Percentiles rank a stretch among this genome's conserved stretches.
Conservation (phyloP, 2,113 vertebrate species). For the Plectropomus leopardus region DNA sequence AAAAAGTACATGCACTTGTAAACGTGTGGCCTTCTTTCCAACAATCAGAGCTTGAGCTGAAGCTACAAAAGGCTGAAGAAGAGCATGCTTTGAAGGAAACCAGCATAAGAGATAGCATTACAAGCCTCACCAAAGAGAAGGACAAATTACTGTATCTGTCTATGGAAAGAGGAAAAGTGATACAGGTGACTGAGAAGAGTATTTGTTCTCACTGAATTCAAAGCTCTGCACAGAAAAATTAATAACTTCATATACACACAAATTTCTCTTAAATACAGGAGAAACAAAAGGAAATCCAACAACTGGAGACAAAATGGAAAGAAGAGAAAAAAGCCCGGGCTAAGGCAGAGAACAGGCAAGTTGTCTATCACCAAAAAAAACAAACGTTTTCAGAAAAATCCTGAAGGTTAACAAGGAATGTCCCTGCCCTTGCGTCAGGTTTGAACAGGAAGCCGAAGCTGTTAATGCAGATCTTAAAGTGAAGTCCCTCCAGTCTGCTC, state of each 20-base stretch:
- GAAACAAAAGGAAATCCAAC: conserved; percentile 76
- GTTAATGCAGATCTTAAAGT: conserved; percentile 77
- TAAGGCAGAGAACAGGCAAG: conserved; percentile 76
- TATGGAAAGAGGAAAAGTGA: conserved; percentile 73
- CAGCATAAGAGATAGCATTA: conserved; percentile 56
- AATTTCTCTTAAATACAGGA: conserved; percentile 65
- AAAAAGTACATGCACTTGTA: background rate
- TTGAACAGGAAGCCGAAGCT: conserved; percentile 69
- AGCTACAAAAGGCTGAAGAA: conserved; percentile 69
- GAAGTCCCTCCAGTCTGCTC: conserved; percentile 71
- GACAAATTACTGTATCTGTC: conserved; percentile 71
- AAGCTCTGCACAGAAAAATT: background rate
- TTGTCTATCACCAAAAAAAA: background rate
- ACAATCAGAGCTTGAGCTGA: conserved; percentile 73
- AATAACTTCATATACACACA: background rate
- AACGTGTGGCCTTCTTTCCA: background rate
- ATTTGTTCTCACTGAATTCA: background rate
- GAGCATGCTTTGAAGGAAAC: conserved; percentile 60
- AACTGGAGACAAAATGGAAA: conserved; percentile 70
- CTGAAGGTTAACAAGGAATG: background rate
- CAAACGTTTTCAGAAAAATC: background rate
- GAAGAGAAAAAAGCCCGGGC: conserved; percentile 66
- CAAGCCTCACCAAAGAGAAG: conserved; percentile 75
- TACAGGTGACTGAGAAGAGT: conserved; percentile 69
- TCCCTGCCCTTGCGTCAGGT: conserved; percentile 60